phyloP scores from a whole-genome alignment of 2,888 invertebrate species.

The Drosophila putrida region DNA sequence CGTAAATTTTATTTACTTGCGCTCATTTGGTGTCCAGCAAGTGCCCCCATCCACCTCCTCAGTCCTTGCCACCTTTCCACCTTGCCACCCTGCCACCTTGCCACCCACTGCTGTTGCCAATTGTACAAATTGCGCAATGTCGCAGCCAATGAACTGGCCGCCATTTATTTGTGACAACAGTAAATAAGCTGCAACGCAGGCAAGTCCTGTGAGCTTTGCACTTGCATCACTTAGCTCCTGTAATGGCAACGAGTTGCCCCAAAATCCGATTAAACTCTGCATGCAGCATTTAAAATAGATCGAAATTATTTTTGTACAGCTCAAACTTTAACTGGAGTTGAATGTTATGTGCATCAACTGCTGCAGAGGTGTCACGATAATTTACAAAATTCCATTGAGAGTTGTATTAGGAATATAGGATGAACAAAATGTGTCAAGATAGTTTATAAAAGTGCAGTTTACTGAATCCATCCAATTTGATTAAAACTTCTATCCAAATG shows the following conservation, averaged over 20 bases:
- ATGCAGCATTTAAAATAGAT: constrained; percentile 14
- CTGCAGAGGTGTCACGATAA: background rate
- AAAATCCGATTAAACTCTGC: constrained; percentile 34
- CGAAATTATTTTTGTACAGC: constrained; percentile 5
- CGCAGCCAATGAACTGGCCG: constrained; percentile 67
- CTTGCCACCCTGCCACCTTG: background rate
- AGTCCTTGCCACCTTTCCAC: background rate
- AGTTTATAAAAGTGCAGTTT: too few species aligned
- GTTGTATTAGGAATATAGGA: background rate
- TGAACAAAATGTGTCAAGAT: too few species aligned
- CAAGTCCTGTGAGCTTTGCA: constrained; percentile 44
- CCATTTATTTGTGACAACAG: constrained; percentile 60
- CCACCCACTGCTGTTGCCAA: constrained; percentile 38
- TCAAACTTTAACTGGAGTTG: constrained; percentile 5
- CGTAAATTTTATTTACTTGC: constrained; percentile 77
- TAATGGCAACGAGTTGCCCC: constrained; percentile 12
- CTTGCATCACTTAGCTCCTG: constrained; percentile 39
- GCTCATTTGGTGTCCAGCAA: constrained; percentile 60
- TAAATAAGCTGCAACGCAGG: constrained; percentile 50
- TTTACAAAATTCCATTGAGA: background rate
- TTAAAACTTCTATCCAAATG: too few species aligned
- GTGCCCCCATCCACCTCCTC: constrained; percentile 13
- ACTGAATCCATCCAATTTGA: too few species aligned
- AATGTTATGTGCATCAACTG: background rate
- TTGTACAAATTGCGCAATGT: constrained; percentile 59